phyloP scores from a whole-genome alignment of 2,888 invertebrate genomes.

The Callimorpha dominula region DNA sequence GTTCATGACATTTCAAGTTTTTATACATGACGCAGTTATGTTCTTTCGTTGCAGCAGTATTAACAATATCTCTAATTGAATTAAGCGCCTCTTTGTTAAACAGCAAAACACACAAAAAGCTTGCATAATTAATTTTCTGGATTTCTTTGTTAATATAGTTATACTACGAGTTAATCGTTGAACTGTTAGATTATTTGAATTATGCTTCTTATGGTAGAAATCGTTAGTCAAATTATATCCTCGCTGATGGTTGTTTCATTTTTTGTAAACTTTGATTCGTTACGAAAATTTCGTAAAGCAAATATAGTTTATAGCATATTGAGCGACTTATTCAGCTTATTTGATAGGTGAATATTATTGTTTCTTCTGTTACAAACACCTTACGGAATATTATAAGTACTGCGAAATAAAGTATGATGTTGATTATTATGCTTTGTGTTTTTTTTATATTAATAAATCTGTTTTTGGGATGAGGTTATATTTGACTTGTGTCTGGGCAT shows the following conservation, averaged over 20 bases:
- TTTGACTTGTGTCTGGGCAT: not conserved
- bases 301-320: slow-evolving; percentile 32
- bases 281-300: slow-evolving; percentile 26
- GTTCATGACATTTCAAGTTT: not conserved
- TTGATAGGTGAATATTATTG: slow-evolving; percentile 45
- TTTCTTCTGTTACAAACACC: slow-evolving; percentile 50
- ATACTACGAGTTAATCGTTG: slow-evolving; percentile 31
- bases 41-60: not conserved
- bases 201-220: slow-evolving; percentile 36
- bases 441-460: slow-evolving; percentile 8
- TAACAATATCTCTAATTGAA: not conserved
- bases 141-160: slow-evolving; percentile 43
- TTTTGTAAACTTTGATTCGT: slow-evolving; percentile 30
- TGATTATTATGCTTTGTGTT: slow-evolving; percentile 35
- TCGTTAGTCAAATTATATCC: slow-evolving; percentile 34
- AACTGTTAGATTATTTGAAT: slow-evolving; percentile 30
- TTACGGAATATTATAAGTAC: slow-evolving; percentile 44
- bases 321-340: slow-evolving; percentile 45
- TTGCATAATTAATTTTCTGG: slow-evolving; percentile 53
- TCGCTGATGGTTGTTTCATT: slow-evolving; percentile 32
- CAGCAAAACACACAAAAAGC: no score
- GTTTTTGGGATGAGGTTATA: not conserved
- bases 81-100: slow-evolving; percentile 5
- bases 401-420: slow-evolving; percentile 54
- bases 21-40: not conserved